Conservation (phyloP, 2,113 vertebrate species). For the Pterophyllum scalare region DNA sequence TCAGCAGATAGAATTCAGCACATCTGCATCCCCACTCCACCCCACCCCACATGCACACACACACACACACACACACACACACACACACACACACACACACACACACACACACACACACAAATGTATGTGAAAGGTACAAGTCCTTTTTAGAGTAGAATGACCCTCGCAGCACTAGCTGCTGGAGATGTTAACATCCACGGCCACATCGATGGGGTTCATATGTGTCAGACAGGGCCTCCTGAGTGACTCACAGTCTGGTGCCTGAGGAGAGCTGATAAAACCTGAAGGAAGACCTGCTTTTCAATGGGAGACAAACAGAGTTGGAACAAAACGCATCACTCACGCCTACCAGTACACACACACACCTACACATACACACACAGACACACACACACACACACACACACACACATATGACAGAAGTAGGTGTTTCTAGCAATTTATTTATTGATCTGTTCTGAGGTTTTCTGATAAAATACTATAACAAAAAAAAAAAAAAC, state of each 20-base stretch:
- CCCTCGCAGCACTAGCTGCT: conserved; percentile 9
- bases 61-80: too few relatives aligned
- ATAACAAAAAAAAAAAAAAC: neutral
- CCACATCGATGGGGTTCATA: conserved; percentile 52
- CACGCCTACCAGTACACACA: neutral
- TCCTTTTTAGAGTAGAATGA: neutral
- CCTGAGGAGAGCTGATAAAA: conserved; percentile 74
- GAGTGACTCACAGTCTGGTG: conserved; percentile 61
- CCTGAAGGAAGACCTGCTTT: conserved; percentile 51
- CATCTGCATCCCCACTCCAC: too few relatives aligned
- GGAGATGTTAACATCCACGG: conserved; percentile 58
- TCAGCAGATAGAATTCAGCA: conserved; percentile 5
- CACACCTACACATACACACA: neutral
- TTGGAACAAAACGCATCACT: conserved; percentile 31
- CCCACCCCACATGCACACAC: too few relatives aligned
- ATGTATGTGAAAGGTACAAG: conserved; percentile 31
- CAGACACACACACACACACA: neutral
- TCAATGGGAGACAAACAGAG: conserved; percentile 41
- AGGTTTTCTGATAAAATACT: neutral
- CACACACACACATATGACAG: neutral
- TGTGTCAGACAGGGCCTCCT: conserved; percentile 44
- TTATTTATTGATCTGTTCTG: neutral
- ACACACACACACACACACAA: neutral
- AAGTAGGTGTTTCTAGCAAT: neutral
- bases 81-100: too few relatives aligned